Percentiles rank a stretch among this genome's conserved stretches.
Evolutionary conservation across 2,113 vertebrate species (phyloP).

Genomic region (Morone saxatilis): DNA sequence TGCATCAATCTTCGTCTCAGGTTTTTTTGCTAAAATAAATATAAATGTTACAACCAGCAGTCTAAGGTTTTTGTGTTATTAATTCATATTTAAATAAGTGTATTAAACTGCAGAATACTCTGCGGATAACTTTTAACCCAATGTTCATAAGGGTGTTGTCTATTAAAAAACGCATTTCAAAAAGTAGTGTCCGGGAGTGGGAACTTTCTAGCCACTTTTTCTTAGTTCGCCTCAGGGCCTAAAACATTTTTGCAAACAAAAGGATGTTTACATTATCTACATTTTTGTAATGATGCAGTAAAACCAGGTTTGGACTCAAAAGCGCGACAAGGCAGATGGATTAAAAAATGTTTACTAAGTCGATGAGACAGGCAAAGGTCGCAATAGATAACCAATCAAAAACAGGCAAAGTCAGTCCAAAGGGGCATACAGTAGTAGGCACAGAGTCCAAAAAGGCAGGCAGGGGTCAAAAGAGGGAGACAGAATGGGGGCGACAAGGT

Average conservation of each 20-base stretch:
- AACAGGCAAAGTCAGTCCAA: neutral
- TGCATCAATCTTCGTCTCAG: no score
- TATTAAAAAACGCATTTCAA: no score
- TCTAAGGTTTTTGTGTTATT: no score
- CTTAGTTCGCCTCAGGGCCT: no score
- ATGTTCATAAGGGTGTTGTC: no score
- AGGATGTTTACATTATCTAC: neutral
- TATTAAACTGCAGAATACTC: no score
- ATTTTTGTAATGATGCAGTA: neutral
- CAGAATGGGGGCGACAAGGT: neutral
- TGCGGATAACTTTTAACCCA: no score
- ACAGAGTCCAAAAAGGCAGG: neutral
- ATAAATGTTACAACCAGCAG: no score
- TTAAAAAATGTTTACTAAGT: neutral
- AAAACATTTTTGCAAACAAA: neutral
- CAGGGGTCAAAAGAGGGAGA: neutral
- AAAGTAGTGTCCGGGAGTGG: no score
- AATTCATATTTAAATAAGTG: no score
- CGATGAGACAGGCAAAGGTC: neutral
- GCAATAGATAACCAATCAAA: conserved; percentile 1
- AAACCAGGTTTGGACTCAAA: neutral
- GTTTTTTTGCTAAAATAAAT: no score
- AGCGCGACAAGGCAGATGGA: neutral
- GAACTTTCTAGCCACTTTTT: no score
- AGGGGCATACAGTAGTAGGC: neutral